Evolutionary conservation across 37 sponge, comb jelly and placozoan species (phyloP), one percentile per base, ranked within the genome.

Genomic region (Chondrilla cf. caribensis): DNA sequence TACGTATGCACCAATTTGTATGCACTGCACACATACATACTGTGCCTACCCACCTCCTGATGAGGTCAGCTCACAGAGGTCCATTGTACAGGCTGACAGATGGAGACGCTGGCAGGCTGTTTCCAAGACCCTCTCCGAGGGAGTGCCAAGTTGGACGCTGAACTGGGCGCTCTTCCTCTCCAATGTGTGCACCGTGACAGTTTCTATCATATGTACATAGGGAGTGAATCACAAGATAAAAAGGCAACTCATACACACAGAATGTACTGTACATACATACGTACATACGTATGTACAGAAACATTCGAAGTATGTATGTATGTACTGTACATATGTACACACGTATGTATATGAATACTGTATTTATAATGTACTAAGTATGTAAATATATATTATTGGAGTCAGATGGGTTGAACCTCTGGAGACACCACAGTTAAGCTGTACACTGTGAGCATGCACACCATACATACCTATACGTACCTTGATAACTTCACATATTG

Each of bases 51-150:
- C n/a, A 55, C 79, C 79, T 31, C 90, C 90, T 7, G 86, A 82
- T 6, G 83, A 79, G 57, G 77, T 90, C 51, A 82, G 82, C 72
- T 90, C 90, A 79, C 86, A 82, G 37, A 90, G 80, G 35, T 79
- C 38, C 40, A 60, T 78, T 28, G 59, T 26, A 26, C 60, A 7
- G 38, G 26, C n/a, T 9, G 43, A 55, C 28, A 86, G 43, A 19
- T 81, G 33, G 29, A 90, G 83, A 58, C 84, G 80, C 3, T 31
- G 29, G 38, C 90, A 90, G 0, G 89, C 90, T 31, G 70, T 77
- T 4, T 37, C 17, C 6, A 78, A 42, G 37, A 90, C 82, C 44
- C 39, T 62, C 11, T 77, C 29, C 5, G 86, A 82, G 0, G 81
- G 80, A 15, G 76, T 58, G 54, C 81, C 70, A 32, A 85, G 82